Conservation (phyloP, 2,888 invertebrate genomes). For the Papilio protenor region DNA sequence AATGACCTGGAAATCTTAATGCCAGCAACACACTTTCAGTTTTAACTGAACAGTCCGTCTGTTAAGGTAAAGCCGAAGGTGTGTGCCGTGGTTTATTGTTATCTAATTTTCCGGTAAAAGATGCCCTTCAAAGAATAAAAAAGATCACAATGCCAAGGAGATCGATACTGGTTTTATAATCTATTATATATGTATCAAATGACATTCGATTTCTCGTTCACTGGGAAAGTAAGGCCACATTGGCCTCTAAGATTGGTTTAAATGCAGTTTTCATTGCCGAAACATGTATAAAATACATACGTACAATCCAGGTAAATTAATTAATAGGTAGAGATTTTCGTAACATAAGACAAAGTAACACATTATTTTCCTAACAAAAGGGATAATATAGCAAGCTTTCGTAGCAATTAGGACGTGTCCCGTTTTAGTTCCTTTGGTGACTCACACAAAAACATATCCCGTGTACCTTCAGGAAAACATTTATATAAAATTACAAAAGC, state of each 20-base stretch:
- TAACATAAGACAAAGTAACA: neutral
- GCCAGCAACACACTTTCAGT: too few species aligned
- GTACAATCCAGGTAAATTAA: neutral
- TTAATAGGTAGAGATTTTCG: neutral
- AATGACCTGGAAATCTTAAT: too few species aligned
- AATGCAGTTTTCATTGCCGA: too few species aligned
- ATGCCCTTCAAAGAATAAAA: neutral
- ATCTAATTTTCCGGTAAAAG: neutral
- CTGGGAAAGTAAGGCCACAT: neutral
- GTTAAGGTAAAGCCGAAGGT: too few species aligned
- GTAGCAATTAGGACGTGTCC: conserved; percentile 13
- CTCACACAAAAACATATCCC: conserved; percentile 3
- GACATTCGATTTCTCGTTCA: neutral
- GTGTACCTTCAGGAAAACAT: neutral
- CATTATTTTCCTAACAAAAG: conserved; percentile 9
- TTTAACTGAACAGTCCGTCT: too few species aligned
- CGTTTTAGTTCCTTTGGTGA: neutral
- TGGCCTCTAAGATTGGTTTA: neutral
- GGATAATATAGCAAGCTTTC: conserved; percentile 17
- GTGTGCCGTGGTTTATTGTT: too few species aligned
- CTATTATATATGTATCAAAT: neutral
- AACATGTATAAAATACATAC: too few species aligned
- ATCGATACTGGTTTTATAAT: neutral
- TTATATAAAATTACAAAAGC: conserved; percentile 21
- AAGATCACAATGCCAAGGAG: neutral